Evolutionary conservation across 2,113 vertebrate genomes (phyloP).

Genomic region (Dipodomys stephensi): DNA sequence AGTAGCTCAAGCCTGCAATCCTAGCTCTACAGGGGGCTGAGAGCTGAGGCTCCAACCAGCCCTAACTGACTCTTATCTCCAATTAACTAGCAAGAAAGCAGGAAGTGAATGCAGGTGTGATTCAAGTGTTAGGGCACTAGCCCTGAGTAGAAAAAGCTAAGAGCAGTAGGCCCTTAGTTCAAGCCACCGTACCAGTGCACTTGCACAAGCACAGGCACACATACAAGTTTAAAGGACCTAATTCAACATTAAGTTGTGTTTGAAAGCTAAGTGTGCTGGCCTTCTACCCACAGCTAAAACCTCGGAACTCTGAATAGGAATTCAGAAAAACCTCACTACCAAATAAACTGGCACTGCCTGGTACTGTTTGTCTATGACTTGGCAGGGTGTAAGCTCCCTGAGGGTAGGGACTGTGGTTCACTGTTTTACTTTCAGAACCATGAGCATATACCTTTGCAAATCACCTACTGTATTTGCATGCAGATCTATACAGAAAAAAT

Average conservation of each 20-base stretch:
- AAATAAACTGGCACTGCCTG: neutral
- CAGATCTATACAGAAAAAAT: neutral
- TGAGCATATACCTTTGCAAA: neutral
- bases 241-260: neutral
- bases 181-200: no score
- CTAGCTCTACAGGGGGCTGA: no score
- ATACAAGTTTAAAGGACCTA: neutral
- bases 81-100: no score
- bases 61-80: no score
- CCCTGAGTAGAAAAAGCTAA: no score
- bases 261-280: neutral
- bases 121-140: no score
- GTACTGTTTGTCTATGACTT: neutral
- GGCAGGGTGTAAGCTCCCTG: neutral
- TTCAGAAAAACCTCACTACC: neutral
- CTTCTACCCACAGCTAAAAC: neutral
- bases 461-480: rapidly evolving
- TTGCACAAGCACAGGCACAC: no score
- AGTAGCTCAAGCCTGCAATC: no score
- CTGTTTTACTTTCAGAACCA: neutral
- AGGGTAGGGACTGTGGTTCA: neutral
- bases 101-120: no score
- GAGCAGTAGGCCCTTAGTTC: no score
- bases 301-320: neutral
- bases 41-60: no score